phyloP scores from a whole-genome alignment of 1,140 invertebrate genomes.

The Magallana gigas region DNA sequence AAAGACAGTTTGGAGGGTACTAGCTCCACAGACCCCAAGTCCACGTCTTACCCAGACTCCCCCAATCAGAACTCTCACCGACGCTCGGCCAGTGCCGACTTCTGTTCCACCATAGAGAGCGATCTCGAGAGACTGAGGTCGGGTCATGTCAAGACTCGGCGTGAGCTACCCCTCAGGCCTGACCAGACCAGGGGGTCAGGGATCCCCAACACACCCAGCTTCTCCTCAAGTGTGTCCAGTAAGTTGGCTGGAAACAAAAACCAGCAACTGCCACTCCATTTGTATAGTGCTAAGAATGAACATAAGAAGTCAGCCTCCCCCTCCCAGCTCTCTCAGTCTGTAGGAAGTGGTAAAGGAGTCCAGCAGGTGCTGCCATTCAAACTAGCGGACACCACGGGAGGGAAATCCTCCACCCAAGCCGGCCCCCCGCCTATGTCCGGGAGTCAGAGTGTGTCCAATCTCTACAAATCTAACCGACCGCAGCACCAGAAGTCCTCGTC shows the following conservation, averaged over 20 bases:
- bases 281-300: conserved; percentile 90
- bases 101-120: conserved; percentile 61
- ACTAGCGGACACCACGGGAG: conserved; percentile 36
- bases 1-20: conserved; percentile 9
- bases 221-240: conserved; percentile 50
- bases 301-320: conserved; percentile 82
- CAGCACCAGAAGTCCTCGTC: background rate
- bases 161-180: conserved; percentile 26
- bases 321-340: conserved; percentile 50
- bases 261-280: conserved; percentile 81
- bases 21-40: conserved; percentile 13
- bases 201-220: conserved; percentile 32
- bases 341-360: conserved; percentile 19
- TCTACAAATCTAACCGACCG: conserved; percentile 42
- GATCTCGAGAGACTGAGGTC: conserved; percentile 55
- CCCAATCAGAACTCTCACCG: conserved; percentile 56
- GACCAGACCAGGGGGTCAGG: conserved; percentile 14
- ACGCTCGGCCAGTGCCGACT: conserved; percentile 72
- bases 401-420: conserved; percentile 3
- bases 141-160: conserved; percentile 50
- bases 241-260: conserved; percentile 58
- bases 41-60: conserved; percentile 25
- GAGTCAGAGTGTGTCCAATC: conserved; percentile 52
- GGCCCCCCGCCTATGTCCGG: conserved; percentile 38
- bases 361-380: conserved; percentile 54